Evolutionary conservation across 2,113 vertebrate species (phyloP), one percentile per base, ranked within the genome.

Genomic region (Cyprinus carpio): DNA sequence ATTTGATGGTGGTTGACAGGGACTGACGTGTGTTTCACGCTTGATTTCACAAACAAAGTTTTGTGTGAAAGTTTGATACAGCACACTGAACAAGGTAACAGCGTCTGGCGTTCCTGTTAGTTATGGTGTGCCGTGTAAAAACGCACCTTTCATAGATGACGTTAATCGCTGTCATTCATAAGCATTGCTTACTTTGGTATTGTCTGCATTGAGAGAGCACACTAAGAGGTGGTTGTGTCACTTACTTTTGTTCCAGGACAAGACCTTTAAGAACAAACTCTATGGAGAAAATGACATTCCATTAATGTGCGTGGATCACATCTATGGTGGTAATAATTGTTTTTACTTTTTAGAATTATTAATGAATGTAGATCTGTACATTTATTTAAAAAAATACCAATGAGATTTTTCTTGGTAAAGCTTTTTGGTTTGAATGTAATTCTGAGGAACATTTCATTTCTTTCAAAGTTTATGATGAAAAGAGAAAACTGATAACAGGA

Each of bases 261-360:
- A 90, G 43, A 94, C 94, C 7, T 96, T 97, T 91, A 96, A 94
- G 91, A 97, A 97, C 91, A 96, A 96, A 85, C 92, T 97, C 10
- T 90, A 97, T 87, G 96, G 95, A 90, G 95, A 96, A 94, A 97
- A 97, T 89, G 96, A 97, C 83, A 95, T 97, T 89, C 95, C 96
- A 23, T 92, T 97, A n/a, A 96, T 95, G 81, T 97, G 96, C 58
- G 94, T 97, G 83, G 96, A 97, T 89, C 94, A 96, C 83, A 95
- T 97, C 86, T 96, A 94, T 90, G 96, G 96, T 94, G 96, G 96
- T 96, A 92, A 82, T 91, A 72, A 40, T 83, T 25, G 23, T 40
- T 72, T 71, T 58, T 51, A 40, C 12, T 6, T 64, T 8, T 81
- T n/a, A 34, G 51, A 16, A 29, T n/a, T 60, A 37, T 51, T n/a